Evolutionary conservation across 2,113 vertebrate species (phyloP).

Genomic region (Vimba vimba): DNA sequence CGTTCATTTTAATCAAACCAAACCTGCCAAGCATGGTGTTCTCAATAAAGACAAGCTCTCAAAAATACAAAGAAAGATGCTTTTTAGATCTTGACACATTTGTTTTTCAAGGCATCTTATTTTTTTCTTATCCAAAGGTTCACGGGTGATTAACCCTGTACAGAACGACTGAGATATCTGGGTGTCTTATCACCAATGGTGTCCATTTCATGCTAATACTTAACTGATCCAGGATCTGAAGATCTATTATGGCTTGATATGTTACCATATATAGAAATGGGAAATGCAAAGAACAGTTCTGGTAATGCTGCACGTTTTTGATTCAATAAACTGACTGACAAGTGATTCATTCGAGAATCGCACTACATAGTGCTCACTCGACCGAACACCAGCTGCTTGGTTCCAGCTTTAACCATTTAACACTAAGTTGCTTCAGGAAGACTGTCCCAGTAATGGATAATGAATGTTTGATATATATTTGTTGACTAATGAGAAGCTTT

Average conservation of each 20-base stretch:
- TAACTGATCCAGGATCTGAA: neutral
- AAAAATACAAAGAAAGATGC: neutral
- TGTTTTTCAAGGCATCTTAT: neutral
- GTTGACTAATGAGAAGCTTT: constrained; percentile 20
- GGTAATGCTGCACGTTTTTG: neutral
- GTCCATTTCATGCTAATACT: neutral
- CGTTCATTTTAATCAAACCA: no score
- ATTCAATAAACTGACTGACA: no score
- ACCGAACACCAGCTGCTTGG: neutral
- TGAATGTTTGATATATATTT: neutral
- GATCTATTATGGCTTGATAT: neutral
- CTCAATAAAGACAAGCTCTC: neutral
- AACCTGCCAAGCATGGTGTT: no score
- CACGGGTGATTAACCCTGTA: neutral
- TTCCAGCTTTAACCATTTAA: neutral
- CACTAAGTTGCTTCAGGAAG: neutral
- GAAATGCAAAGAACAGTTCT: neutral
- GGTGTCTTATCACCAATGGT: neutral
- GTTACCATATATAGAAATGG: neutral
- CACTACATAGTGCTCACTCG: no score
- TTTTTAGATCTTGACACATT: neutral
- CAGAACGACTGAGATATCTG: neutral
- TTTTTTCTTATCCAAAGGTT: neutral
- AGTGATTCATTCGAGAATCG: no score
- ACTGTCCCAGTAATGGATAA: neutral